Evolutionary conservation across 2,797 vertebrate genomes (phyloP).

Genomic region (Carduelis carduelis): DNA sequence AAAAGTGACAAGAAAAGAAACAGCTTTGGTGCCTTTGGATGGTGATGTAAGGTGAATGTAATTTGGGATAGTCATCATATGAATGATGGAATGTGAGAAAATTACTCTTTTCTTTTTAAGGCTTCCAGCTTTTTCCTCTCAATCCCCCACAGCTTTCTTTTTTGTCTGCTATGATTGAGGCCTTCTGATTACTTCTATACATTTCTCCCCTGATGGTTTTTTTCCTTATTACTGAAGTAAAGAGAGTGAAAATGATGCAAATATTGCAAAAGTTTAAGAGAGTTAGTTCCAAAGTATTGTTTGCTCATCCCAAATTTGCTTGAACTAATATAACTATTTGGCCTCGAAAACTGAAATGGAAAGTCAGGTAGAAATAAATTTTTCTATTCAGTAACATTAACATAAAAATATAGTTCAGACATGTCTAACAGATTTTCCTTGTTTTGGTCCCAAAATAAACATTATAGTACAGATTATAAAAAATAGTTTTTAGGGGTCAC

Average conservation of each 20-base stretch:
- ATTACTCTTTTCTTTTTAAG: neutral
- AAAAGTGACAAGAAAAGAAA: neutral
- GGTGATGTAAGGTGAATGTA: neutral
- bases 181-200: neutral
- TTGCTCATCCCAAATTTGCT: neutral
- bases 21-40: neutral
- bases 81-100: neutral
- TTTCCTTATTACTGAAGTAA: neutral
- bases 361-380: neutral
- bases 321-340: neutral
- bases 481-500: neutral
- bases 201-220: neutral
- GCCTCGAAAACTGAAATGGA: neutral
- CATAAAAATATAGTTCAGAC: neutral
- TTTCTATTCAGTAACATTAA: neutral
- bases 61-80: neutral
- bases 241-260: neutral
- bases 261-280: neutral
- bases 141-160: neutral
- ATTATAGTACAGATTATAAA: neutral
- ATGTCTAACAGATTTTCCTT: neutral
- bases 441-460: neutral
- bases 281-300: neutral
- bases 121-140: neutral
- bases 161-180: neutral